Base-by-base conservation (phyloP, 2,113 vertebrate genomes). In the Tamias sibiricus region DNA sequence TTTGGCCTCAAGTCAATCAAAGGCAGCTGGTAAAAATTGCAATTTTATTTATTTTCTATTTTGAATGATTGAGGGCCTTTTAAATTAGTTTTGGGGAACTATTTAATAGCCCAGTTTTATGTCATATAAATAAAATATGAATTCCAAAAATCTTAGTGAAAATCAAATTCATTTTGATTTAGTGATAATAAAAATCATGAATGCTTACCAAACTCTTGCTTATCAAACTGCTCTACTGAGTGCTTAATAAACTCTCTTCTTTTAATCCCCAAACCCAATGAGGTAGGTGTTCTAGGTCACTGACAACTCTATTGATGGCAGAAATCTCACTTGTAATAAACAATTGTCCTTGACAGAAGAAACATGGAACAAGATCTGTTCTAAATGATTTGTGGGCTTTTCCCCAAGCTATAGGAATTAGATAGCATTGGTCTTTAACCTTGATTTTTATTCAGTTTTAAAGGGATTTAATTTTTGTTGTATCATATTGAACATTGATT, bases 131-230 rank as follows among this genome's bases (percentile, higher is more conserved):
- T 81, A 59, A 95, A 96, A 88, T 76, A 37, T 79, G 49, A 85
- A 71, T 81, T 90, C 54, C 20, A 87, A 87, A 91, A 90, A n/a
- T 90, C 10, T 69, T 68, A 68, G 44, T 80, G 72, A 75, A 90
- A 93, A 80, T 79, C 30, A 79, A 59, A 44, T 54, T 11, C 26
- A 57, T 90, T 88, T 87, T 79, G 69, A 80, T 52, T 74, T 84
- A 30, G 26, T 16, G 47, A 71, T 76, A 72, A 71, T 47, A 62
- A 80, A 80, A 68, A 79, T 81, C 62, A 72, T 17, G 40, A 74
- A 81, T 37, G 44, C 30, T 75, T 49, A 37, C 24, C 13, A 62
- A 75, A 22, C 17, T n/a, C 26, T 52, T 87, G 42, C 14, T 69
- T 19, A 40, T 6, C 30, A n/a, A 59, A 37, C 11, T 49, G 30